Percentiles rank a stretch among this genome's conserved stretches.
Conservation (phyloP, 2,113 vertebrate genomes). For the Corapipo altera region DNA sequence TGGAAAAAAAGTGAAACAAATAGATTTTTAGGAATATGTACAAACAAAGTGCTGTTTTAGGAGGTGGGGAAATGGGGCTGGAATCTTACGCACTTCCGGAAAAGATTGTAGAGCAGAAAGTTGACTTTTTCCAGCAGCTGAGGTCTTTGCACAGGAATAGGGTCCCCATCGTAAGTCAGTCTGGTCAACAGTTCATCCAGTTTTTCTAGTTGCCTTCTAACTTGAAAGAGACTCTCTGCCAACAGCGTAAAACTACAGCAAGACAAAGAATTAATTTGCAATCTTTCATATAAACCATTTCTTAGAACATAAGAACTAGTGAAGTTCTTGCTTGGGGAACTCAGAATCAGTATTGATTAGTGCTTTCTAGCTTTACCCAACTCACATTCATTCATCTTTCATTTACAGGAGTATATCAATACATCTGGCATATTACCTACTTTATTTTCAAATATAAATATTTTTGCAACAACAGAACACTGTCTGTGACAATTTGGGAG, state of each 20-base stretch:
- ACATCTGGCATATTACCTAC: not conserved
- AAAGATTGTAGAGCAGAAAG: conserved; percentile 89
- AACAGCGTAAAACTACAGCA: conserved; percentile 85
- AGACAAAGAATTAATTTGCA: not conserved
- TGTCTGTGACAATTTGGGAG: not conserved
- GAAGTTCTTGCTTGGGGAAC: not conserved
- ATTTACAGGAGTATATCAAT: not conserved
- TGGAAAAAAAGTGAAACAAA: conserved; percentile 7
- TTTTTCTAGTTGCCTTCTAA: conserved; percentile 92
- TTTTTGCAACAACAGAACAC: not conserved
- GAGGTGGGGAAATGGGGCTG: not conserved
- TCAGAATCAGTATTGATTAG: not conserved
- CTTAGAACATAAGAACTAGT: not conserved
- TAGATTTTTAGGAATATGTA: not conserved
- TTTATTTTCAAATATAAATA: not conserved
- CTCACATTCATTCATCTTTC: not conserved
- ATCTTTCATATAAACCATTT: accelerated
- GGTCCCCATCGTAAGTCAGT: conserved; percentile 92
- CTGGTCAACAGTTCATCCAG: conserved; percentile 89
- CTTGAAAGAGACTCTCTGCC: conserved; percentile 96
- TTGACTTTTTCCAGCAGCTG: conserved; percentile 89
- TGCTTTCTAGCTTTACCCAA: not conserved
- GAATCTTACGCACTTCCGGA: conserved; percentile 83
- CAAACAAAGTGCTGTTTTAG: not conserved
- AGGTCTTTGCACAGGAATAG: conserved; percentile 87